Evolutionary conservation across 2,113 vertebrate species (phyloP).

Genomic region (Lagopus muta): DNA sequence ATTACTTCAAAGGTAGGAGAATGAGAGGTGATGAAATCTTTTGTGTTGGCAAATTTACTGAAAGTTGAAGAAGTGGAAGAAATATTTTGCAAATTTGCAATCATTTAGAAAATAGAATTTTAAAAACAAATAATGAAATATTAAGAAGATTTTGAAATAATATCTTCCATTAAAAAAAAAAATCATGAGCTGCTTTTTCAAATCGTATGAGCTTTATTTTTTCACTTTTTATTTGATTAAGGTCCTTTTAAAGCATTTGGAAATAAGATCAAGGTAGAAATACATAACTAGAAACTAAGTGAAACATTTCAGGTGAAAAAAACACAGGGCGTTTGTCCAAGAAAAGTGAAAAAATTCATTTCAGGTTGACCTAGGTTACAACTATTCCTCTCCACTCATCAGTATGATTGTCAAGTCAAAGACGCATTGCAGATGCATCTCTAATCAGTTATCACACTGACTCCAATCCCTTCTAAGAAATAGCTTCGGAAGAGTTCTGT

Average conservation of each 20-base stretch:
- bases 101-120: background rate
- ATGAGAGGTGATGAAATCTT: background rate
- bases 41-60: background rate
- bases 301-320: background rate
- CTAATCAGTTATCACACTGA: background rate
- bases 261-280: background rate
- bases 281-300: background rate
- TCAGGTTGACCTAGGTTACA: background rate
- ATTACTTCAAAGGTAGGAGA: background rate
- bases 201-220: background rate
- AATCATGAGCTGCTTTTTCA: background rate
- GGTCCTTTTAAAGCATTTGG: background rate
- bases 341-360: background rate
- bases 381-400: background rate
- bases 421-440: fast-evolving
- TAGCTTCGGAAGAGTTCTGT: background rate
- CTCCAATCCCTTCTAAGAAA: background rate
- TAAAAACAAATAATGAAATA: background rate
- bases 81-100: background rate
- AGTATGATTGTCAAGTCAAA: background rate
- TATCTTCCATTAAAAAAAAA: background rate
- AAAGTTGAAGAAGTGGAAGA: background rate
- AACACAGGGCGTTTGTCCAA: background rate
- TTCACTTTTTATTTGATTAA: background rate
- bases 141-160: background rate